Base-by-base conservation (phyloP, 2,888 invertebrate species). In the Branchipolynoe longqiensis region DNA sequence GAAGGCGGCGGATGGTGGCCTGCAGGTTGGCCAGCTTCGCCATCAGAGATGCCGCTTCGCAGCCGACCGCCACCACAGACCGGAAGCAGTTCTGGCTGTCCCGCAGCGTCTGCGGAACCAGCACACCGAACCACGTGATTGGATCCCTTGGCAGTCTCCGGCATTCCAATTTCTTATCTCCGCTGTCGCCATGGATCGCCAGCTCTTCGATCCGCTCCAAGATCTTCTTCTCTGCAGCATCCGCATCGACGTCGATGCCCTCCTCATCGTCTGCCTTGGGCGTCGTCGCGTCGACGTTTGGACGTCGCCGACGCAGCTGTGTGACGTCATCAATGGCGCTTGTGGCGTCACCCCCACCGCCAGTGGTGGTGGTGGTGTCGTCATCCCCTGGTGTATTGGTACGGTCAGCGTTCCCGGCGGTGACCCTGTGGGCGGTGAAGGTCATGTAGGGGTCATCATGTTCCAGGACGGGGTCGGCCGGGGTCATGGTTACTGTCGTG, bases 121-220 rank as follows among this genome's bases (percentile, higher is more conserved):
- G 94, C 58, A 97, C 95, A 18, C 97, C 97, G 94, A 98, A 98
- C 97, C 97, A 97, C 88, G 95, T 96, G 41, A 97, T 92, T 0
- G 98, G 97, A 92, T 98, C 91, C 56, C 87, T 87, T 1, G 18
- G 28, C n/a, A 25, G 81, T 22, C 41, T 48, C 28, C 85, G 83
- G 31, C 87, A 87, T 31, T 87, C 48, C 28, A 81, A 36, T 28
- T 36, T 28, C 33, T 84, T 33, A 3, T 84, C 48, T 6, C 18
- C 40, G n/a, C n/a, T n/a, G n/a, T n/a, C n/a, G n/a, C n/a, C n/a
- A n/a, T n/a, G n/a, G 36, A 82, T 83, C 18, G 31, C 22, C 1
- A 73, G 40, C 25, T 85, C 58, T 38, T 64, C 41, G 14, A 81
- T n/a, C 4, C 82, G 54, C 1, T 69, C 40, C 56, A 0, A 33